A percentile compares a stretch with the other conserved stretches of the same genome.
Conservation (phyloP, 2,888 invertebrate species). For the Melieria picta region DNA sequence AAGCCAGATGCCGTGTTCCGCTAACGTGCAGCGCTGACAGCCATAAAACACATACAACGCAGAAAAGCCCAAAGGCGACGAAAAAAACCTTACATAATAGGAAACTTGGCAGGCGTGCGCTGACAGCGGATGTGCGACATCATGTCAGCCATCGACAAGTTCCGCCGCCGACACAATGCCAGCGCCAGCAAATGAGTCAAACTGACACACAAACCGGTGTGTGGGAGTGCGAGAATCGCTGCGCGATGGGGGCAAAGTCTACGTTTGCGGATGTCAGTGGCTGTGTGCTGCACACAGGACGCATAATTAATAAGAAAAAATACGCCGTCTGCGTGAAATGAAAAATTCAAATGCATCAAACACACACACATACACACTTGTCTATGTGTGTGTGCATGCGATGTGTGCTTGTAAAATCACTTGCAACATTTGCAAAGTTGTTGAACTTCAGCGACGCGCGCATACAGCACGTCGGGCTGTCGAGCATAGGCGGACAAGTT, state of each 20-base stretch:
- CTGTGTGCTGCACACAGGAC: constrained; percentile 34
- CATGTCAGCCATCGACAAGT: constrained; percentile 22
- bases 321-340: too few relatives aligned
- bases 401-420: background rate
- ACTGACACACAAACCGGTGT: background rate
- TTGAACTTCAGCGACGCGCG: background rate
- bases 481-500: too few relatives aligned
- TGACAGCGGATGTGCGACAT: constrained; percentile 26
- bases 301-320: constrained; percentile 39
- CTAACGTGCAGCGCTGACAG: too few relatives aligned
- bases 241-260: background rate
- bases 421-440: constrained; percentile 5
- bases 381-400: background rate
- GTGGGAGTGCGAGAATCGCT: background rate
- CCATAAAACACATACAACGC: too few relatives aligned
- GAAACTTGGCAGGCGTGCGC: too few relatives aligned
- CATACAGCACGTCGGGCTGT: background rate
- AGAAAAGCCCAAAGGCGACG: too few relatives aligned
- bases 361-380: background rate
- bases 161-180: constrained; percentile 26
- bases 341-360: constrained; percentile 1
- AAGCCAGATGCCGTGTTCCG: too few relatives aligned
- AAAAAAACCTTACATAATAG: too few relatives aligned
- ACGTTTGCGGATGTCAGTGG: background rate
- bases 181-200: background rate